Percentiles rank a stretch among this genome's conserved stretches.
Evolutionary conservation across 2,113 vertebrate species (phyloP).

Genomic region (Gnathonemus longibarbis): DNA sequence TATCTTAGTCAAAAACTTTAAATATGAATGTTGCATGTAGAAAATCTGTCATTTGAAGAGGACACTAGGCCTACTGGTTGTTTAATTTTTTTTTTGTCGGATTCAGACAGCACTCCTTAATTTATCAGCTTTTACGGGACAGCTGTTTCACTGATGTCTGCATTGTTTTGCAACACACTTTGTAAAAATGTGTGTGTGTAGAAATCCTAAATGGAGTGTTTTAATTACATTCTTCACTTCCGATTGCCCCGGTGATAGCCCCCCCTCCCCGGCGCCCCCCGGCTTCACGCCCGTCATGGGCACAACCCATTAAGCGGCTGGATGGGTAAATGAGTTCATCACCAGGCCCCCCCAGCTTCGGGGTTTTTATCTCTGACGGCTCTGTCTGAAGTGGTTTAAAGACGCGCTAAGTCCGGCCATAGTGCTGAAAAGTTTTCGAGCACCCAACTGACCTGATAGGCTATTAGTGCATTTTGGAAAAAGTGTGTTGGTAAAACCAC

Average conservation of each 20-base stretch:
- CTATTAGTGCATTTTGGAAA: background rate
- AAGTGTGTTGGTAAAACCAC: background rate
- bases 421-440: background rate
- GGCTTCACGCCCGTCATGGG: background rate
- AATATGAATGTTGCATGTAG: background rate
- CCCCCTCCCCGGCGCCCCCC: background rate
- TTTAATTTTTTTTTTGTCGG: background rate
- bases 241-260: background rate
- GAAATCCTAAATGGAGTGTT: background rate
- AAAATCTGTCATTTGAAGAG: background rate
- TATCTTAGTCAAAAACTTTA: background rate
- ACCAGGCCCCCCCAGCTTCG: background rate
- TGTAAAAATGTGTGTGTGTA: background rate
- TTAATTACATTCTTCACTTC: background rate
- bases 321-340: background rate
- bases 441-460: background rate
- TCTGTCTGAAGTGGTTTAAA: background rate
- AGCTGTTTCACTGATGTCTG: background rate
- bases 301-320: background rate
- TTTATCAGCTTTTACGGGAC: background rate
- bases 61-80: background rate
- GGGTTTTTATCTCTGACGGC: background rate
- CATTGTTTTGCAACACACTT: background rate
- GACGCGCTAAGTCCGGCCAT: background rate
- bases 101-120: background rate